Evolutionary conservation across 2,888 invertebrate genomes (phyloP), one percentile per base, ranked within the genome.

Genomic region (Agrotis ipsilon): DNA sequence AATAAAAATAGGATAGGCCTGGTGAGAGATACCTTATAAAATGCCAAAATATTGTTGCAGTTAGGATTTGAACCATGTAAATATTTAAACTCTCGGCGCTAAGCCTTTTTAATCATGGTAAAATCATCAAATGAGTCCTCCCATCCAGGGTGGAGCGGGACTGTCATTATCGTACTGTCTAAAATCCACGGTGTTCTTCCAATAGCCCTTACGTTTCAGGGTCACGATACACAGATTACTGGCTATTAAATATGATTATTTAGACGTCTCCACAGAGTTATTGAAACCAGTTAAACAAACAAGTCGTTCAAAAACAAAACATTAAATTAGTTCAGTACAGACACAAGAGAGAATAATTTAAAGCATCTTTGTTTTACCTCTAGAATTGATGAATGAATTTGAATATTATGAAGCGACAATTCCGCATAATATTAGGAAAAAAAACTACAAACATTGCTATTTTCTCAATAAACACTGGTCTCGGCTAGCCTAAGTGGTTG

Each of bases 311-410:
- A 24, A 21, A 52, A 52, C 16, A 24, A 52, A 49, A 49, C 9
- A n/a, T 48, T 13, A 49, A 19, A 49, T 1, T 4, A 45, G 16
- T 16, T 16, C 16, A 45, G 32, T 32, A 14, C 51, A 51, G 4
- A 14, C 1, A 21, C 21, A 51, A 19, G 1, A 4, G 3, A 13
- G n/a, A 63, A 48, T 16, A 63, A 48, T 16, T 0, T 48, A 19
- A 52, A 62, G 18, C 16, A 13, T 21, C 6, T 43, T 16, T 49
- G 4, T 27, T 70, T 51, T 48, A 7, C 5, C 27, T 58, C 0
- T 14, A 27, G 27, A 45, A 70, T 45, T 32, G 9, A 52, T 59
- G 13, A 59, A 70, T 52, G n/a, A 9, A 18, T 62, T 72, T 46
- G 61, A 45, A 68, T 45, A 19, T 67, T 9, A 19, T 18, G 24